phyloP scores from a whole-genome alignment of 1,140 invertebrate genomes.

The Fopius arisanus region DNA sequence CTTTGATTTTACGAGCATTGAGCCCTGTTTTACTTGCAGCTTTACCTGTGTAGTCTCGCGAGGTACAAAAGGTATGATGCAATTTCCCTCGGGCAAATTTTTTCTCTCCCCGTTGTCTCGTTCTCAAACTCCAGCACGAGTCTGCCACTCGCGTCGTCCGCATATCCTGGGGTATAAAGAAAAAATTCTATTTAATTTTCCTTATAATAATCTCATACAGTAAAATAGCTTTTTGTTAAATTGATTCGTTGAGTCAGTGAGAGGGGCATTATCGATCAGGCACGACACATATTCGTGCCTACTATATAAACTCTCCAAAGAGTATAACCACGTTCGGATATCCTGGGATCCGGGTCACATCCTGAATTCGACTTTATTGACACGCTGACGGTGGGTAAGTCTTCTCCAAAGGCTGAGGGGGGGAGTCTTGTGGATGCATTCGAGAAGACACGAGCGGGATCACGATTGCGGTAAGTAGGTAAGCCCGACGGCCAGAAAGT shows the following conservation, averaged over 20 bases:
- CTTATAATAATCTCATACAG: not conserved
- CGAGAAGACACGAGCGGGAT: conserved; percentile 17
- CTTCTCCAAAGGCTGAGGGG: not conserved
- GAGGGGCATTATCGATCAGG: conserved; percentile 10
- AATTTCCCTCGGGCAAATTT: conserved; percentile 54
- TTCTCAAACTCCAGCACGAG: conserved; percentile 58
- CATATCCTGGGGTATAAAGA: conserved; percentile 49
- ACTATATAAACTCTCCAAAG: conserved; percentile 10
- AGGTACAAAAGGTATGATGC: conserved; percentile 61
- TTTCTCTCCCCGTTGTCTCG: conserved; percentile 44
- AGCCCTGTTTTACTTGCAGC: not conserved
- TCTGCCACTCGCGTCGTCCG: conserved; percentile 47
- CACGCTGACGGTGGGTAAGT: conserved; percentile 26
- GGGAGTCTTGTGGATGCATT: not conserved
- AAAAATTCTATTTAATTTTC: not conserved
- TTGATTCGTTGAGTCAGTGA: not conserved
- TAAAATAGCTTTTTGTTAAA: not conserved
- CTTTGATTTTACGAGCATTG: not conserved
- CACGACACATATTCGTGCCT: conserved; percentile 19
- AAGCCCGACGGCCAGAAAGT: conserved; percentile 19
- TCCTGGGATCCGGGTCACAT: conserved; percentile 54
- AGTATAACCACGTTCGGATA: conserved; percentile 2
- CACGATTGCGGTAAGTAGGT: conserved; percentile 32
- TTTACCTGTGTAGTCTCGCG: conserved; percentile 59
- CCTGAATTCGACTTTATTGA: conserved; percentile 50